Evolutionary conservation across 2,888 invertebrate species (phyloP), one percentile per base, ranked within the genome.

Genomic region (Yponomeuta sedellus): DNA sequence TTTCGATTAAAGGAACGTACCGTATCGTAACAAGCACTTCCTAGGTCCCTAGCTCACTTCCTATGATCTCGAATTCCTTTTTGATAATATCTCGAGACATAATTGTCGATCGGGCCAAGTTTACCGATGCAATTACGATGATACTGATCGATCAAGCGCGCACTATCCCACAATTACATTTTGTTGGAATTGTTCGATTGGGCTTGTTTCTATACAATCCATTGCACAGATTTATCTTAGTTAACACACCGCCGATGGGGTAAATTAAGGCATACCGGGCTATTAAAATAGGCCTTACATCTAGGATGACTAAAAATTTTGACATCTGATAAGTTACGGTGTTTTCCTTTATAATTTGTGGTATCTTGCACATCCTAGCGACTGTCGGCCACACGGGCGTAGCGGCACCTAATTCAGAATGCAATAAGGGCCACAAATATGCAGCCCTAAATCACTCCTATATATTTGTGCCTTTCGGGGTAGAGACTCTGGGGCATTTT

Each of bases 81-180:
- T 39, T 40, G 67, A 67, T 67, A 63, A 67, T 61, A 64, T 63
- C 64, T 25, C 44, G 12, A 16, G n/a, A 57, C 56, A 73, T 76
- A 76, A 74, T 72, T 74, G 76, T 76, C 74, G 73, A 71, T 73
- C 70, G 72, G 72, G 72, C 74, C 75, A 75, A 80, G 82, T 81
- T 83, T 83, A 82, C 75, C 67, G 73, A 77, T 25, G 74, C 83
- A 83, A 86, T 87, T 83, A 83, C 81, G 77, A 80, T 77, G 85
- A 83, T 86, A 84, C 76, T 70, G 76, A 85, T 84, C 82, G 75
- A 77, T 78, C 77, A 75, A 76, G 73, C 72, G 73, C 72, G 71
- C 72, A 72, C 71, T 72, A 75, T 78, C 72, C 73, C 73, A 74
- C 78, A 79, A 83, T 85, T 83, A 82, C 76, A 71, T 74, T 79